Evolutionary conservation across 2,113 vertebrate species (phyloP).

Genomic region (Ochotona princeps): DNA sequence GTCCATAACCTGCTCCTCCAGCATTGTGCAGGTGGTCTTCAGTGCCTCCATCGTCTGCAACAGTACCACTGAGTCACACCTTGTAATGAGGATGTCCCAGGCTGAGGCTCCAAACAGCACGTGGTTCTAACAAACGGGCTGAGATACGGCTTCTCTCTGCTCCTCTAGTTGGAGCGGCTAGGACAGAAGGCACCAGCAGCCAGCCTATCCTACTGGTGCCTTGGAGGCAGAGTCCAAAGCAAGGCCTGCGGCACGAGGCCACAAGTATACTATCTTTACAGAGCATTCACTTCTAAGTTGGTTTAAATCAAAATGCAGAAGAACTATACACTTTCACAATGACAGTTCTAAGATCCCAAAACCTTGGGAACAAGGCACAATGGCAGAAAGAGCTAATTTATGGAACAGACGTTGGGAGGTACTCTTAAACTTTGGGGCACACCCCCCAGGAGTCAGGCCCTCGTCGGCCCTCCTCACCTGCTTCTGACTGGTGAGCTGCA

Average conservation of each 20-base stretch:
- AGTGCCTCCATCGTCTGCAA: conserved; percentile 97
- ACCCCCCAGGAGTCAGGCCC: too few relatives aligned
- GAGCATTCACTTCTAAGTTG: neutral
- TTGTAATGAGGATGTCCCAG: conserved; percentile 73
- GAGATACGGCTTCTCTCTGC: neutral
- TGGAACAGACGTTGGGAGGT: too few relatives aligned
- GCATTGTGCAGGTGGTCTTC: conserved; percentile 99
- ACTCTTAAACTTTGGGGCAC: too few relatives aligned
- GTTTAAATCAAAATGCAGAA: conserved; percentile 20
- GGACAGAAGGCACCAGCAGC: neutral
- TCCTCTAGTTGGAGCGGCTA: neutral
- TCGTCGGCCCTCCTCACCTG: conserved; percentile 85
- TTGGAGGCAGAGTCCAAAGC: neutral
- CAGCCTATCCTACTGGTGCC: neutral
- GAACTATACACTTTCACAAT: neutral
- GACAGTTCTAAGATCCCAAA: neutral
- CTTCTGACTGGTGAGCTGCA: conserved; percentile 99
- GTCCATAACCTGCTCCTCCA: conserved; percentile 98
- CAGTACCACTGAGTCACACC: conserved; percentile 83
- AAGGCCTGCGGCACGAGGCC: neutral
- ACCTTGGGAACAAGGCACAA: neutral
- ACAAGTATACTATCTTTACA: neutral
- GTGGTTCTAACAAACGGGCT: neutral
- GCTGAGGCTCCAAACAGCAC: conserved; percentile 61
- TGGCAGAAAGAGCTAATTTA: neutral